These are phyloP conservation scores for Dendrolimus pini DNA, from an alignment of 2,888 invertebrate genomes.

Conservation along the genomic window DNA sequence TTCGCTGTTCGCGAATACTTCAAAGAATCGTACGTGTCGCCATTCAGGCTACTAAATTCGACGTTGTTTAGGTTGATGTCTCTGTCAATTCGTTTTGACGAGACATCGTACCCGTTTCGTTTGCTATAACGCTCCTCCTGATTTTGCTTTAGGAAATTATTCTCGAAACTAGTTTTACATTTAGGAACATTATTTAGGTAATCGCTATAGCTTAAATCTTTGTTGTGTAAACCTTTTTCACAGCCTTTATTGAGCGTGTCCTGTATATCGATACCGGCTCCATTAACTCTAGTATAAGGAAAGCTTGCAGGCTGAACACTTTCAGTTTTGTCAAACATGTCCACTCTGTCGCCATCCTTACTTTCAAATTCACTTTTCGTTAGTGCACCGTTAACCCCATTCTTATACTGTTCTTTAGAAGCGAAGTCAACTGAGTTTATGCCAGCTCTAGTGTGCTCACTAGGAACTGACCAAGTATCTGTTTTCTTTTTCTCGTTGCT, in stretches of 20 bases:
- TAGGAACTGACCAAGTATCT: constrained; percentile 63
- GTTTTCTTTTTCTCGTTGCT: constrained; percentile 63
- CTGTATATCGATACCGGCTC: constrained; percentile 64
- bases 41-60: constrained; percentile 64
- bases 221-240: constrained; percentile 72
- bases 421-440: constrained; percentile 55
- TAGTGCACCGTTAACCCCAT: constrained; percentile 58
- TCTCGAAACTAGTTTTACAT: constrained; percentile 72
- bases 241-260: constrained; percentile 71
- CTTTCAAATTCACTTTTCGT: constrained; percentile 65
- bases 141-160: constrained; percentile 66
- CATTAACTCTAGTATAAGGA: constrained; percentile 52
- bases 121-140: constrained; percentile 64
- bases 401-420: constrained; percentile 45
- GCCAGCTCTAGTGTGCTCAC: constrained; percentile 52
- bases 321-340: constrained; percentile 44
- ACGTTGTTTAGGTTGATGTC: constrained; percentile 62
- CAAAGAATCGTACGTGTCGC: constrained; percentile 67
- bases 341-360: constrained; percentile 54
- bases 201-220: constrained; percentile 64
- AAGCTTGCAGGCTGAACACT: constrained; percentile 53
- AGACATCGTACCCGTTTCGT: constrained; percentile 61
- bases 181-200: constrained; percentile 73
- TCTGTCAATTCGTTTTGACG: constrained; percentile 59
- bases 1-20: constrained; percentile 73